Evolutionary conservation across 1,140 invertebrate genomes (phyloP).

Genomic region (Drosophila ironensis): DNA sequence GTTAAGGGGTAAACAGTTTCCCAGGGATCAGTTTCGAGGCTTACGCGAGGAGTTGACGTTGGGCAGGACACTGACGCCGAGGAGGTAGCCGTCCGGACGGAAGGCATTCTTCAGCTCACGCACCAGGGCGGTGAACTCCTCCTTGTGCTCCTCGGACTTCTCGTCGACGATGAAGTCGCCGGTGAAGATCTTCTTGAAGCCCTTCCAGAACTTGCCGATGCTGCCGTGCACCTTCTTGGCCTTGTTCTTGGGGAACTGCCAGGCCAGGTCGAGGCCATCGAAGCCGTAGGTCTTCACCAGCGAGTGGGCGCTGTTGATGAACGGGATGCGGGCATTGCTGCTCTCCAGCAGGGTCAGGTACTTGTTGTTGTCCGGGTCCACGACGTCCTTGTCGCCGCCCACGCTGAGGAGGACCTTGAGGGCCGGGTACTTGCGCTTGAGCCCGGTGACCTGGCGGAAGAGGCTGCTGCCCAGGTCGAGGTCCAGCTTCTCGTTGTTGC

Average conservation of each 20-base stretch:
- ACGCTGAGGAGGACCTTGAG: constrained; percentile 90
- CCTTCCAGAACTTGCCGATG: constrained; percentile 87
- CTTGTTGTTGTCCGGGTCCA: constrained; percentile 82
- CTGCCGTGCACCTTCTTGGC: constrained; percentile 88
- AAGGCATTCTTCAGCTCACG: constrained; percentile 88
- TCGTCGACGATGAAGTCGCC: constrained; percentile 87
- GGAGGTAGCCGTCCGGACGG: constrained; percentile 85
- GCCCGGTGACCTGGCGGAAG: constrained; percentile 86
- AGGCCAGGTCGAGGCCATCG: constrained; percentile 92
- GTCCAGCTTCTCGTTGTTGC: constrained; percentile 88
- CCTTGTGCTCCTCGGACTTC: constrained; percentile 89
- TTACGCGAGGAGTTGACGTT: constrained; percentile 90
- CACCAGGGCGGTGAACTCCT: constrained; percentile 89
- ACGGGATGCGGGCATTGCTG: constrained; percentile 87
- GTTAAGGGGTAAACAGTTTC: not conserved
- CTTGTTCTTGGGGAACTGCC: constrained; percentile 91
- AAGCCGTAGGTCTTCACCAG: constrained; percentile 90
- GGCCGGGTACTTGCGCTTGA: constrained; percentile 88
- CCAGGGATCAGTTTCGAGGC: too few relatives aligned
- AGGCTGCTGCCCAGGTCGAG: constrained; percentile 87
- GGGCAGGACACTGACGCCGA: constrained; percentile 88
- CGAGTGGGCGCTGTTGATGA: constrained; percentile 88
- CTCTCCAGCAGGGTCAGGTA: constrained; percentile 85
- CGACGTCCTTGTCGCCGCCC: constrained; percentile 87
- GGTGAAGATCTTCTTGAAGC: constrained; percentile 88